Evolutionary conservation across 2,797 vertebrate species (phyloP).

Genomic region (Falco berigora): DNA sequence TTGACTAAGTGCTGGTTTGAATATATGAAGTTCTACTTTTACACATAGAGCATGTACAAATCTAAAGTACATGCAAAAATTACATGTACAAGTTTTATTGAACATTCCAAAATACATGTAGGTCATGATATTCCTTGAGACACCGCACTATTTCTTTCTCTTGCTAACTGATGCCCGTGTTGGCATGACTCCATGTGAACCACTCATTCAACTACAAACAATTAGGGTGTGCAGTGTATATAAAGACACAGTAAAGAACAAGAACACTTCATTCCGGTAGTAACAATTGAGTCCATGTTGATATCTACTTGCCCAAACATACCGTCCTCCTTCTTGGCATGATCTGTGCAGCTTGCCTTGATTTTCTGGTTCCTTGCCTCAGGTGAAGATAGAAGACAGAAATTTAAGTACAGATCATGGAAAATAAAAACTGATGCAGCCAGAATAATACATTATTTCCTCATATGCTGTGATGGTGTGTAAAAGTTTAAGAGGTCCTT

Average conservation of each 20-base stretch:
- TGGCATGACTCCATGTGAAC: not conserved
- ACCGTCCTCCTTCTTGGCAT: not conserved
- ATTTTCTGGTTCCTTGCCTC: not conserved
- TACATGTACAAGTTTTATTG: not conserved
- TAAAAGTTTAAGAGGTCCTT: not conserved
- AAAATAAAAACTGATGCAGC: not conserved
- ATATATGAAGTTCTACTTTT: not conserved
- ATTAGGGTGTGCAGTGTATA: not conserved
- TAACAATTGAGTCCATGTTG: not conserved
- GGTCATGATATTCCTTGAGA: not conserved
- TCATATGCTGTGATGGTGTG: not conserved
- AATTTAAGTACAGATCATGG: not conserved
- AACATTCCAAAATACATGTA: rapidly evolving
- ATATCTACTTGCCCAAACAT: not conserved
- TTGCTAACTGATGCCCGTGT: not conserved
- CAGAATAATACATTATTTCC: not conserved
- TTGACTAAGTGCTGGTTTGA: not conserved
- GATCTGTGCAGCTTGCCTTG: not conserved
- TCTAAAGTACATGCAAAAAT: not conserved
- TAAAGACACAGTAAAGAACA: not conserved
- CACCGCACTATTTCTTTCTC: not conserved
- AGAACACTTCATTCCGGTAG: not conserved
- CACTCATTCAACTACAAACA: not conserved
- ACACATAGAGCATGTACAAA: not conserved
- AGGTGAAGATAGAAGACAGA: not conserved